A percentile compares a stretch with the other conserved stretches of the same genome.
phyloP scores from a whole-genome alignment of 2,888 invertebrate genomes.

The Taphrorychus bicolor region DNA sequence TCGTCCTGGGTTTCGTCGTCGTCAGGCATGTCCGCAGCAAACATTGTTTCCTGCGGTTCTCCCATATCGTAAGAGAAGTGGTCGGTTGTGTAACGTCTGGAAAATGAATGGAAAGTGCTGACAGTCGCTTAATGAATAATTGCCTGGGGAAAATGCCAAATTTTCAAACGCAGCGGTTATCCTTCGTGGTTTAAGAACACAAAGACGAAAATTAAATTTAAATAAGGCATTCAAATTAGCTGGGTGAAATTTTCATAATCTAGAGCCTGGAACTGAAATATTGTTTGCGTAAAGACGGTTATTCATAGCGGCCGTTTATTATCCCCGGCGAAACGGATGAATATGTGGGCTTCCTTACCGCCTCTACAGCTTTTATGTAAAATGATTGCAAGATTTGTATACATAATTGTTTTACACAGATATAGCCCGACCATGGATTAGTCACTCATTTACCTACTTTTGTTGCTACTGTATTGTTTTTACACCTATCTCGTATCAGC shows the following conservation, averaged over 20 bases:
- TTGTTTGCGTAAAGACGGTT: neutral
- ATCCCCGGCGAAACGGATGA: neutral
- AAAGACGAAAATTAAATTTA: neutral
- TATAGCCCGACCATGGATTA: too few relatives aligned
- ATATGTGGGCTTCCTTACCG: slow-evolving; percentile 1
- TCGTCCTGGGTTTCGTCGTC: slow-evolving; percentile 28
- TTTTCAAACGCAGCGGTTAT: neutral
- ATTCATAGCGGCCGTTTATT: slow-evolving; percentile 2
- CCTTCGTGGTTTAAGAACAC: neutral
- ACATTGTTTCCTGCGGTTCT: slow-evolving; percentile 41
- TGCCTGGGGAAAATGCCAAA: neutral
- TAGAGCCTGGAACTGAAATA: neutral
- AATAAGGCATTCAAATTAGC: neutral
- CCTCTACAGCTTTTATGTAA: neutral
- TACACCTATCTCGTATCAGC: too few relatives aligned
- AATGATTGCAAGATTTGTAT: neutral
- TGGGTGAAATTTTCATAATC: neutral
- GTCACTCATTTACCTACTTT: too few relatives aligned
- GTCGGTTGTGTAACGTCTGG: slow-evolving; percentile 36
- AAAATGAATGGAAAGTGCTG: neutral
- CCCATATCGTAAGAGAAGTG: slow-evolving; percentile 50
- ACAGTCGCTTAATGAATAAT: neutral
- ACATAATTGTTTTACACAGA: neutral
- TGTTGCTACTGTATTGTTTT: too few relatives aligned
- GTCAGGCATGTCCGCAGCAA: slow-evolving; percentile 45